Evolutionary conservation across 2,113 vertebrate genomes (phyloP), one percentile per base, ranked within the genome.

Genomic region (Tapirus terrestris): DNA sequence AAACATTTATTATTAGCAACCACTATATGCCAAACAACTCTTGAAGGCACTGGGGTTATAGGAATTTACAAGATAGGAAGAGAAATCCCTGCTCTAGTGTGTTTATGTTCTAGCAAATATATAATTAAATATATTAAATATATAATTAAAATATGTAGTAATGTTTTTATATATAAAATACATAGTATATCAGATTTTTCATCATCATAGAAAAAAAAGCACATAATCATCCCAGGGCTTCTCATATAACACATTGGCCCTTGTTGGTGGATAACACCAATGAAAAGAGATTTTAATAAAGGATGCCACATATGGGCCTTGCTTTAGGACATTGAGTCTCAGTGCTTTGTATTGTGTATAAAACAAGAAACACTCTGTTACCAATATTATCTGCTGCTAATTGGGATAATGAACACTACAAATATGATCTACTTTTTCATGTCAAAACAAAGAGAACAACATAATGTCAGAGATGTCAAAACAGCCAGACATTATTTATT

Each of bases 371-470:
- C 53, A 81, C 0, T 12, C 12, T n/a, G 72, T 36, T 98, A 80
- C 51, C 72, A 92, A 76, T 43, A 89, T 89, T 87, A 97, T 97
- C 65, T 65, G 7, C 45, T 89, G 39, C 27, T 98, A 98, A 98
- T 96, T 97, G 89, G 79, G 53, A 75, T 97, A 98, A 98, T 7
- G 31, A 95, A 67, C 39, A 85, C 73, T 96, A 87, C 84, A 97
- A 94, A 98, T 87, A 91, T n/a, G 4, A 95, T 97, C 45, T 33
- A 56, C 85, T 96, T 94, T 97, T 96, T 81, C 18, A 33, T 95
- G 97, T 96, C 97, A 97, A 94, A 98, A 94, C 67, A 94, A 75
- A 98, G 85, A 88, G 53, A 96, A 70, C 65, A 98, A 97, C 63
- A 45, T 61, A 76, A 98, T 97, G 63, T 90, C 0, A 0, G 48